Evolutionary conservation across 1,140 invertebrate species (phyloP), one percentile per base, ranked within the genome.

Genomic region (Musca domestica): DNA sequence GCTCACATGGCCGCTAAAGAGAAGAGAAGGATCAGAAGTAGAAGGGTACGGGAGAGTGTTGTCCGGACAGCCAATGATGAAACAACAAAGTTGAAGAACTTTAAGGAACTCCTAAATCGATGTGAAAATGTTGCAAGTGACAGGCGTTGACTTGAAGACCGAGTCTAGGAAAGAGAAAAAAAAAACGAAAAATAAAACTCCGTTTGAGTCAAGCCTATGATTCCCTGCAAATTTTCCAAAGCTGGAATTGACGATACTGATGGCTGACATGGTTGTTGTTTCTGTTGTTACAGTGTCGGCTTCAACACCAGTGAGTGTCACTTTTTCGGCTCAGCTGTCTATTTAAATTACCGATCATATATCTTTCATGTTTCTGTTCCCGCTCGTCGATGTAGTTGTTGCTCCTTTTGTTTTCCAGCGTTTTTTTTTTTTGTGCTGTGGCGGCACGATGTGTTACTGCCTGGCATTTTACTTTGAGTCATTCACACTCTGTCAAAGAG

Each of bases 291-390:
- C 22, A 41, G 56, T 61, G 56, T 61, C 56, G 17, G n/a, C 27
- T 34, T 61, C 56, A 61, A 61, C 56, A 61, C 56, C 56, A 61
- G 56, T 34, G 27, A 61, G 56, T 61, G 56, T 61, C 56, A 61
- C 19, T 61, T 61, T 61, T 61, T 27, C 27, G 56, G n/a, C 56
- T 61, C 25, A 61, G 56, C 56, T 61, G 56, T 61, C 56, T 61
- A 61, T 61, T 61, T 61, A 61, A 61, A 61, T 61, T 61, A 61
- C 56, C 19, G 56, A 20, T 61, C 56, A 61, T 61, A 61, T 19
- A 61, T 61, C 56, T 61, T 41, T 41, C 34, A 41, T 41, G 34
- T 41, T 41, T 41, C 10, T 41, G 34, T 41, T 41, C 34, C 34
- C 34, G 34, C 34, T 41, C 12, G 6, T 41, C 10, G 6, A 12